phyloP scores from a whole-genome alignment of 2,113 vertebrate species.

The Trichechus manatus region DNA sequence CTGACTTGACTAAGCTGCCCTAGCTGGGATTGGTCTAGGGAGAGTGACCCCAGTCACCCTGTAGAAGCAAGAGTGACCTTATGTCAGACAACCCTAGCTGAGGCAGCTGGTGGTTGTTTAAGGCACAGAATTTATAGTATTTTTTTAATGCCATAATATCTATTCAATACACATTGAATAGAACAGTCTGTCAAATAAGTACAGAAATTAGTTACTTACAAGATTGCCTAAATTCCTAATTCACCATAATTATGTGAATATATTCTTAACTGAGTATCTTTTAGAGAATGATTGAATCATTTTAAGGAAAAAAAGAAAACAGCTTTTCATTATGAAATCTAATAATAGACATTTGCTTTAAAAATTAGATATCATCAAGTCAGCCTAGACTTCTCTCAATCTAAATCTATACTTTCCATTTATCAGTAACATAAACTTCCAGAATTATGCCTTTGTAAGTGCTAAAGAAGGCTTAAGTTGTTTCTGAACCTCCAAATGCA shows the following conservation, averaged over 20 bases:
- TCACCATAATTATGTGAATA: not conserved
- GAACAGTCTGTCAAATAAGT: not conserved
- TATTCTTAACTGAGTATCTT: not conserved
- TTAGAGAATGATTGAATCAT: not conserved
- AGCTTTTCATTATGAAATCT: not conserved
- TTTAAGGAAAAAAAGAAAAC: not conserved
- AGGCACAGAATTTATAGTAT: not conserved
- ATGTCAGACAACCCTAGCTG: not conserved
- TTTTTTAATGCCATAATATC: not conserved
- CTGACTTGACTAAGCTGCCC: not conserved
- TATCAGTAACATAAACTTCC: not conserved
- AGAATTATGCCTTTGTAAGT: not conserved
- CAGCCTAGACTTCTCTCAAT: not conserved
- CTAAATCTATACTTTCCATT: slow-evolving; percentile 6
- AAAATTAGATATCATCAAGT: not conserved
- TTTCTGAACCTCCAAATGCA: not conserved
- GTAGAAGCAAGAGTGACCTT: not conserved
- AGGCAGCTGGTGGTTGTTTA: not conserved
- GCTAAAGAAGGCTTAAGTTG: not conserved
- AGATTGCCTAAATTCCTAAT: not conserved
- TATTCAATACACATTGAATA: not conserved
- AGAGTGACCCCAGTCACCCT: not conserved
- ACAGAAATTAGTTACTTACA: not conserved
- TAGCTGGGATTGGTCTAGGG: not conserved
- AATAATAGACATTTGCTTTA: not conserved